A percentile compares a stretch with the other conserved stretches of the same genome.
Conservation (phyloP, 2,888 invertebrate species). For the Geotrupes spiniger region DNA sequence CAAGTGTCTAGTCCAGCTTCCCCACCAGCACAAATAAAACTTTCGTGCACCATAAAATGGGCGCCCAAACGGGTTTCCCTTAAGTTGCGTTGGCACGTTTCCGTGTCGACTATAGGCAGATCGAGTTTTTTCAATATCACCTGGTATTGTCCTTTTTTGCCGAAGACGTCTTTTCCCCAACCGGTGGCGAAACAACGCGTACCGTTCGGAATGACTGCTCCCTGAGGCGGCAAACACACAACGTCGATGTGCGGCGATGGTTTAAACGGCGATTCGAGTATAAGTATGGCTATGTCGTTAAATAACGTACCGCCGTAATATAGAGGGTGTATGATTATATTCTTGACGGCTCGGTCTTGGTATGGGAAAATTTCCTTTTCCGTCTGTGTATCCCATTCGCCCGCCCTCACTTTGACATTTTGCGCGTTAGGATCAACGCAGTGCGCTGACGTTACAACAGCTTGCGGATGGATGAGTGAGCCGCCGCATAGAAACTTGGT, state of each 20-base stretch:
- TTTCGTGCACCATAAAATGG: slow-evolving; percentile 62
- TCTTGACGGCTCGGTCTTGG: slow-evolving; percentile 64
- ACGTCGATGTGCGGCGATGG: slow-evolving; percentile 68
- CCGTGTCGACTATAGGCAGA: slow-evolving; percentile 60
- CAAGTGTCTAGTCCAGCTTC: slow-evolving; percentile 72
- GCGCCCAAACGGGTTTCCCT: slow-evolving; percentile 66
- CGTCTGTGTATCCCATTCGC: slow-evolving; percentile 82
- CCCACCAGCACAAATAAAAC: slow-evolving; percentile 79
- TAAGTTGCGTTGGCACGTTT: slow-evolving; percentile 51
- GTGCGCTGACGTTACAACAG: slow-evolving; percentile 80
- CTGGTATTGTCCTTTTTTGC: slow-evolving; percentile 54
- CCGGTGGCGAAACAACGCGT: slow-evolving; percentile 67
- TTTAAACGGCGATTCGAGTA: slow-evolving; percentile 60
- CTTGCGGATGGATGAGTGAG: slow-evolving; percentile 70
- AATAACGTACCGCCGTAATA: slow-evolving; percentile 65
- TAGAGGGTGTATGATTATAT: slow-evolving; percentile 59
- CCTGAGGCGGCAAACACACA: slow-evolving; percentile 62
- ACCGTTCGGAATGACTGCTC: slow-evolving; percentile 51
- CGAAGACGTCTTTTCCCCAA: slow-evolving; percentile 73
- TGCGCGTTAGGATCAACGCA: slow-evolving; percentile 56
- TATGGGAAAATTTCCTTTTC: slow-evolving; percentile 66
- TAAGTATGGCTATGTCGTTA: slow-evolving; percentile 73
- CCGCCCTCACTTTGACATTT: slow-evolving; percentile 58
- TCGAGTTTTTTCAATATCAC: slow-evolving; percentile 67
- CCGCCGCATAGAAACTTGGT: slow-evolving; percentile 77